Evolutionary conservation across 2,888 invertebrate genomes (phyloP), one percentile per base, ranked within the genome.

Genomic region (Nesidiocoris tenuis): DNA sequence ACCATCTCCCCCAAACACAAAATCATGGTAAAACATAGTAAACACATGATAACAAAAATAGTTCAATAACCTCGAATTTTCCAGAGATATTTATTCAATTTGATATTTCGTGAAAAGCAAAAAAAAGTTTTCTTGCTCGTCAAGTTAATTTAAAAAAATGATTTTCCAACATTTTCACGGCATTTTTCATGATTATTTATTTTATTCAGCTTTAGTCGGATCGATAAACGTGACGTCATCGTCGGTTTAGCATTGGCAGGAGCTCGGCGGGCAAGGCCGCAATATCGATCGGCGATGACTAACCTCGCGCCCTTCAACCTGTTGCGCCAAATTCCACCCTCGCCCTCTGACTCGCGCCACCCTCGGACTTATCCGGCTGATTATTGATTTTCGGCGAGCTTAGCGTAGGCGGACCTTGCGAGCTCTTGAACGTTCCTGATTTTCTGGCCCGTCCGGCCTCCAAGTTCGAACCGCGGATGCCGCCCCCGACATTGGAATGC

Each of bases 381-480:
- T 7, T 39, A 39, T 39, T 39, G 39, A 39, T 39, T 39, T 39
- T 39, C 39, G 5, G 39, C 39, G 5, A n/a, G 39, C 12, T 39
- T n/a, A n/a, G n/a, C 39, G 39, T 3, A 39, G 39, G 39, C 39
- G 12, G 39, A 39, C 39, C 3, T 7, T 39, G 39, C 39, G 59
- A 68, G 61, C 61, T 71, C 71, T 22, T 19, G 25, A 9, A 21
- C 3, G 5, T n/a, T 71, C 22, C 2, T 61, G 39, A 2, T 21
- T 19, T 71, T 61, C 71, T 71, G 21, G 54, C 61, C 61, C 25
- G 18, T 71, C 71, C 71, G 71, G 71, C 71, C 71, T 71, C 71
- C 71, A 71, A 71, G 61, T 39, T 71, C 19, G 18, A 71, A 71
- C 71, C 71, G 71, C 71, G 61, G 21, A 23, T 61, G 61, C 71